Base-by-base conservation (phyloP, 2,113 vertebrate genomes). In the Amblyopsis rosae region DNA sequence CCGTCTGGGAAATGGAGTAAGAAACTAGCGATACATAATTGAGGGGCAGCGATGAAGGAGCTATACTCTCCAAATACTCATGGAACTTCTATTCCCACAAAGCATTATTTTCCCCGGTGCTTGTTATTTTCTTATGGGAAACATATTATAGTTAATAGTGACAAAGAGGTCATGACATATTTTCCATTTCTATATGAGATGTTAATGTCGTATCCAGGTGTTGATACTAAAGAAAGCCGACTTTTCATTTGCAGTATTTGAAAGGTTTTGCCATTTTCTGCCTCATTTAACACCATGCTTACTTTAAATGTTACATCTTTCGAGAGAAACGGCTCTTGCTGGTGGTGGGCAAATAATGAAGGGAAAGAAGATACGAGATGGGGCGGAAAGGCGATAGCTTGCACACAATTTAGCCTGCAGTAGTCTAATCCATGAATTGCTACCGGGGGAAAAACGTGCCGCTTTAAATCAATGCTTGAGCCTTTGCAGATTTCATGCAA, bases 1-100 rank as follows among this genome's bases (percentile, higher is more conserved):
- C 11, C 59, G 45, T 65, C 51, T 65, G 67, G 65, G 80, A 64
- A 35, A 87, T 72, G 73, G 71, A 79, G 80, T 72, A 47, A 79
- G 71, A 76, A 85, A 84, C 81, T 70, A 74, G 79, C 75, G 85
- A 84, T 77, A 70, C 79, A 82, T 83, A 72, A 84, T 82, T 83
- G 73, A 85, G 79, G 67, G 77, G 78, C 83, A 56, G 73, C 58
- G 86, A 79, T 78, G 80, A 80, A 82, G 78, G 82, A 73, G 81
- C 70, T 57, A 65, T 32, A 4, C 83, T 78, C 81, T 74, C 71
- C 80, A 69, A 26, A 76, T 83, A 67, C 82, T 77, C 75, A 74
- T 80, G 84, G 86, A 88, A 90, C 88, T 90, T 90, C 85, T 87
- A 83, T 87, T 85, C 88, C 88, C 71, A 16, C 77, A 84, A 82